Evolutionary conservation across 2,113 vertebrate genomes (phyloP), one percentile per base, ranked within the genome.

Genomic region (Agapornis roseicollis): DNA sequence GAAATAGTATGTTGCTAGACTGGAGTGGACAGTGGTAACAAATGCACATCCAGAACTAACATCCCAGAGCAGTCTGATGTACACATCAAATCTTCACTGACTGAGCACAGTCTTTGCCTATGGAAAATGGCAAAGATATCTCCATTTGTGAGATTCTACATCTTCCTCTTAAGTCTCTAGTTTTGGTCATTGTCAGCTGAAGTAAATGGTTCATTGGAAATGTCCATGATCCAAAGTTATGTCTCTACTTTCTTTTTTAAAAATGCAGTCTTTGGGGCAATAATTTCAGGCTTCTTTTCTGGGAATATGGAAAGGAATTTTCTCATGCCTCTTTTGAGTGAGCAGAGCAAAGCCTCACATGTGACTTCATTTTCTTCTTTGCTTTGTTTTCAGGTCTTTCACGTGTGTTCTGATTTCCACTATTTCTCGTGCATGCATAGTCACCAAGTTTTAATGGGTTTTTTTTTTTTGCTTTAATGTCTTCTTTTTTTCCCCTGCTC

Each of bases 141-240:
- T 80, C 60, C 4, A 0, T 17, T 41, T 15, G 46, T 58, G 82
- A 77, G 60, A 46, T 47, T 77, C n/a, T 71, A 0, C 2, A 1
- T 73, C 74, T 66, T 90, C 64, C 33, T 84, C 64, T 64, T 46
- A 35, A 56, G 31, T 19, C 22, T 68, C 42, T 50, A 14, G 8
- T 68, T 68, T 22, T 74, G 56, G 23, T 39, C 66, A 13, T 29
- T 39, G 41, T 44, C 58, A 71, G 55, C n/a, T 78, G 52, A 80
- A 78, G 6, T 50, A 78, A 80, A 49, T 25, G 39, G 15, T 28
- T 91, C 10, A 20, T 12, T 74, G 61, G 80, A 61, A 69, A 76
- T 35, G 27, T 65, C 83, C 44, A 8, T 33, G n/a, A 78, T 68
- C 47, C 69, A 56, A 65, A 89, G 56, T 42, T 31, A 13, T 58